These are phyloP conservation scores for Leucania comma DNA, from an alignment of 2,888 invertebrate genomes.

Conservation along the genomic window DNA sequence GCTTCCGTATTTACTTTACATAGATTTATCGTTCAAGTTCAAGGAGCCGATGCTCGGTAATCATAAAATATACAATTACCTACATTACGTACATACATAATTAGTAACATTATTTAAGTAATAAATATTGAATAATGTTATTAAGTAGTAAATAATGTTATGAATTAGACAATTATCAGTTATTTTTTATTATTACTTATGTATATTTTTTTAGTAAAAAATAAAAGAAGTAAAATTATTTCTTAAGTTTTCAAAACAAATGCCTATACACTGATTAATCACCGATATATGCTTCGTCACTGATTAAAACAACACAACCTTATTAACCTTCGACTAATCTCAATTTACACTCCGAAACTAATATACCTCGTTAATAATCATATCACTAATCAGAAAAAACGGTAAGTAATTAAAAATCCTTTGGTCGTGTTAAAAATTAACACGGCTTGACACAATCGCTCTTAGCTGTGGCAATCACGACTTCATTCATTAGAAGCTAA, in stretches of 20 bases:
- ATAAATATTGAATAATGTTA: no score
- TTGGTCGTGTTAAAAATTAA: conserved; percentile 37
- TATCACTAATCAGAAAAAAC: conserved; percentile 9
- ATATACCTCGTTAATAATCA: conserved; percentile 4
- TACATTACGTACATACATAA: not conserved
- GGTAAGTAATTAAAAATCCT: conserved; percentile 27
- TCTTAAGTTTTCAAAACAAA: not conserved
- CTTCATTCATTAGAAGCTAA: conserved; percentile 54
- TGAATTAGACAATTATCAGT: no score
- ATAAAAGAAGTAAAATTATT: no score
- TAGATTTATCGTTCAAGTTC: no score
- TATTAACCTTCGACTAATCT: not conserved
- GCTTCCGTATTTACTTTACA: no score
- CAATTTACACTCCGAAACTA: conserved; percentile 5
- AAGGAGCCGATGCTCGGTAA: no score
- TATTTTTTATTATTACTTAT: no score
- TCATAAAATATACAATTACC: not conserved
- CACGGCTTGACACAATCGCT: conserved; percentile 8
- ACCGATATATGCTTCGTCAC: not conserved
- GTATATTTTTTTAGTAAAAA: no score
- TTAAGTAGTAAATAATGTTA: no score
- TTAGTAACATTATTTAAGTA: not conserved
- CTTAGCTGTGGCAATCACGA: conserved; percentile 38
- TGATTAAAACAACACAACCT: not conserved
- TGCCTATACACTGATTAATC: not conserved